Conservation (phyloP, 1,140 invertebrate genomes). For the Ips nitidus region DNA sequence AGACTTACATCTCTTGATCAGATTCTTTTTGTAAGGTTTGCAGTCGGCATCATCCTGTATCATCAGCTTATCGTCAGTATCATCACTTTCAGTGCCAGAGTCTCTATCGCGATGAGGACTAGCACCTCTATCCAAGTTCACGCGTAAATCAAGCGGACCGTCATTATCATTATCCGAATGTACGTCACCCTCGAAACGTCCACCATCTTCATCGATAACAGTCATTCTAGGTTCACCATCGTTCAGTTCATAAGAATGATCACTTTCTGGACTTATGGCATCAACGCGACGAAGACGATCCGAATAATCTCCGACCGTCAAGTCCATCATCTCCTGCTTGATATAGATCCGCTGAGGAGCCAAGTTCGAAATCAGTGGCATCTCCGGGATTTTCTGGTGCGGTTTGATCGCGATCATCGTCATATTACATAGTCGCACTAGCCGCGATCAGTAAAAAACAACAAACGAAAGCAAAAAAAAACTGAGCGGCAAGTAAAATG, state of each 20-base stretch:
- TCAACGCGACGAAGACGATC: background rate
- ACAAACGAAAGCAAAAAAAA: background rate
- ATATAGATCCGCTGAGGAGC: conserved; percentile 26
- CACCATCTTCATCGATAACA: conserved; percentile 14
- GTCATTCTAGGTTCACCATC: background rate
- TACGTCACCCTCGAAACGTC: conserved; percentile 11
- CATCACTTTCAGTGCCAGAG: conserved; percentile 48
- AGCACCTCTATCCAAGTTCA: conserved; percentile 49
- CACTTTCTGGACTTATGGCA: background rate
- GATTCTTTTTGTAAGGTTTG: conserved; percentile 84
- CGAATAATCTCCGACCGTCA: background rate
- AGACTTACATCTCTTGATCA: conserved; percentile 87
- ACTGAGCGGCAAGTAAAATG: conserved; percentile 3
- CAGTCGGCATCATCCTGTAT: conserved; percentile 56
- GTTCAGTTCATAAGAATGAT: background rate
- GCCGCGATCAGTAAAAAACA: background rate
- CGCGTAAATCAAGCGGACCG: conserved; percentile 62
- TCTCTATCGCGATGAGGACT: conserved; percentile 43
- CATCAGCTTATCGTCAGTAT: conserved; percentile 45
- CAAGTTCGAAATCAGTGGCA: conserved; percentile 30
- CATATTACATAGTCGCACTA: conserved; percentile 9
- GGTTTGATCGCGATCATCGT: conserved; percentile 41
- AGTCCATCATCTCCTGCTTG: conserved; percentile 23
- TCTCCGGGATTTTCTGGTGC: conserved; percentile 38
- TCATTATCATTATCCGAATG: conserved; percentile 50